These are phyloP conservation scores for Lasioglossum albipes DNA, from an alignment of 1,140 invertebrate genomes.

Conservation along the genomic window DNA sequence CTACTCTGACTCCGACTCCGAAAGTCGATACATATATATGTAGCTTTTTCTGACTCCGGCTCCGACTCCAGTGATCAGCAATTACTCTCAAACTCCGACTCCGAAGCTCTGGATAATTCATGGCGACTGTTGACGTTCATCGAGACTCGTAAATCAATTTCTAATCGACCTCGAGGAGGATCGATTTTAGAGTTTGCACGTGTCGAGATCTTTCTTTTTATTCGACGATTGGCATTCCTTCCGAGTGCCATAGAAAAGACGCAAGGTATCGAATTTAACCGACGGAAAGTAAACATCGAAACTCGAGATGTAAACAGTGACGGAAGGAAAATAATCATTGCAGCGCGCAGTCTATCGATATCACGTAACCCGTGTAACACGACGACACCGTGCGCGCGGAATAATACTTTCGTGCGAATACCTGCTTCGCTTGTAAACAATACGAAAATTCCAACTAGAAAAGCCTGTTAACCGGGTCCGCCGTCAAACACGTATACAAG, in stretches of 20 bases:
- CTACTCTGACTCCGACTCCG: too few species aligned
- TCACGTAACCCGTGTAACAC: background rate
- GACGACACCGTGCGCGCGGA: background rate
- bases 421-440: background rate
- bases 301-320: constrained; percentile 1
- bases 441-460: background rate
- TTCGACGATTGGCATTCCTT: background rate
- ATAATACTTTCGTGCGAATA: background rate
- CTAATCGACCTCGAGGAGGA: too few species aligned
- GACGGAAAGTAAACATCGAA: background rate
- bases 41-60: too few species aligned
- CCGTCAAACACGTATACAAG: too few species aligned
- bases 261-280: background rate
- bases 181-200: too few species aligned
- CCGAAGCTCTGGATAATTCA: too few species aligned
- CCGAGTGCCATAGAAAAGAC: background rate
- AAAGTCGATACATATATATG: too few species aligned
- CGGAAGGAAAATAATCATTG: background rate
- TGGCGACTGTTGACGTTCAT: too few species aligned
- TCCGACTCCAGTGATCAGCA: too few species aligned
- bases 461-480: too few species aligned
- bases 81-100: too few species aligned
- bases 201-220: background rate
- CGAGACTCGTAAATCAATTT: too few species aligned
- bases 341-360: background rate